Percentiles rank a stretch among this genome's conserved stretches.
Evolutionary conservation across 1,140 invertebrate genomes (phyloP).

Genomic region (Drosophila grimshawi): DNA sequence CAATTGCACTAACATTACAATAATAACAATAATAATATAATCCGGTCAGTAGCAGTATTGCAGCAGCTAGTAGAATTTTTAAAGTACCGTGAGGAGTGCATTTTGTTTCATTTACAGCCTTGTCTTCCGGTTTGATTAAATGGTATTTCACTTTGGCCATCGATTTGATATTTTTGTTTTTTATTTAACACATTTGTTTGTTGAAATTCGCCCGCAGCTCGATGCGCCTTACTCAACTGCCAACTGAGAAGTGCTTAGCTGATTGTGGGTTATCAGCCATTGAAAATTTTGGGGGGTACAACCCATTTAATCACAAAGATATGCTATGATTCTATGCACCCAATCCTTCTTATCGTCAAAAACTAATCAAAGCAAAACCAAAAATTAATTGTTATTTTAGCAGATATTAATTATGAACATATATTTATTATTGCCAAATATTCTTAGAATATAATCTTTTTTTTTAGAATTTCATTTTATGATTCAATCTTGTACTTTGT

Average conservation of each 20-base stretch:
- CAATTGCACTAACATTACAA: neutral
- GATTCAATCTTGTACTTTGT: too few species aligned
- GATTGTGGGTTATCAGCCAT: constrained; percentile 10
- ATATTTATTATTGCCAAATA: too few species aligned
- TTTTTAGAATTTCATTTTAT: too few species aligned
- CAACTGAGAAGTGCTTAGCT: neutral
- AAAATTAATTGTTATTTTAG: too few species aligned
- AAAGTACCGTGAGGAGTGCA: neutral
- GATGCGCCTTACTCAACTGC: constrained; percentile 13
- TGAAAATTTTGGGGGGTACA: neutral
- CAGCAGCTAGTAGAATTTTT: constrained; percentile 2
- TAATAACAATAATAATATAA: constrained; percentile 4
- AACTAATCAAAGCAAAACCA: too few species aligned
- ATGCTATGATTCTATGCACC: too few species aligned
- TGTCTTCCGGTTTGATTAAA: constrained; percentile 3
- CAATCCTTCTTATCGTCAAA: too few species aligned
- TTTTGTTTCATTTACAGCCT: neutral
- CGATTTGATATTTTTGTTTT: neutral
- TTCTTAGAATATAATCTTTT: too few species aligned
- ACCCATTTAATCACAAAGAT: neutral
- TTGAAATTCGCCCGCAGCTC: neutral
- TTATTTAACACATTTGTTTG: neutral
- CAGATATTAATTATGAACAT: too few species aligned
- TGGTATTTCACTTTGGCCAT: constrained; percentile 22
- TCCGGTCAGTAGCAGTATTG: neutral